These are phyloP conservation scores for Ephialtes manifestator DNA, from an alignment of 2,888 invertebrate genomes.

Conservation along the genomic window DNA sequence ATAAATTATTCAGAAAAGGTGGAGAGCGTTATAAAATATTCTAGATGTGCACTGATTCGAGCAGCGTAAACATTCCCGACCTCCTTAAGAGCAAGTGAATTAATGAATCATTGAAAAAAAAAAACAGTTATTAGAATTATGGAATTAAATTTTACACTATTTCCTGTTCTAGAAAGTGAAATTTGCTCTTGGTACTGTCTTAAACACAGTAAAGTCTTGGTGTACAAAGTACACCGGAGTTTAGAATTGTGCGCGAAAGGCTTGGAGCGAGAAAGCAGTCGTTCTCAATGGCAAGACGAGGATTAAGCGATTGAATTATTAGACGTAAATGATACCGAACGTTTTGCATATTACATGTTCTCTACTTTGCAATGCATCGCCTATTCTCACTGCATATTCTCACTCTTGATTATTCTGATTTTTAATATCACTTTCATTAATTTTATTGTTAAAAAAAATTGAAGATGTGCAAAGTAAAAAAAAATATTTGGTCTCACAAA, in stretches of 20 bases:
- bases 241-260: conserved; percentile 44
- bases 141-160: neutral
- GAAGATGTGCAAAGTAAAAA: no score
- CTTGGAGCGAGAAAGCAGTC: conserved; percentile 60
- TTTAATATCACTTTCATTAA: neutral
- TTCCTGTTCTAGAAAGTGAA: conserved; percentile 54
- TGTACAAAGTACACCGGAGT: conserved; percentile 36
- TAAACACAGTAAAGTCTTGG: conserved; percentile 34
- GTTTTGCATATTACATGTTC: neutral
- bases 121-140: neutral
- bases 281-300: conserved; percentile 54
- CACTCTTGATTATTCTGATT: neutral
- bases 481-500: no score
- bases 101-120: neutral
- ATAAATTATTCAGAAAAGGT: no score
- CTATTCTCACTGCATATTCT: neutral
- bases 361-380: neutral
- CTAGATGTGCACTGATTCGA: no score
- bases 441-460: neutral
- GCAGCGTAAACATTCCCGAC: no score
- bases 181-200: conserved; percentile 47
- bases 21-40: no score
- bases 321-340: conserved; percentile 10
- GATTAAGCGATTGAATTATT: conserved; percentile 31
- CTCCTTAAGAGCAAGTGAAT: neutral